These are phyloP conservation scores for Vipera ursinii DNA, from an alignment of 2,797 vertebrate species.

Conservation along the genomic window DNA sequence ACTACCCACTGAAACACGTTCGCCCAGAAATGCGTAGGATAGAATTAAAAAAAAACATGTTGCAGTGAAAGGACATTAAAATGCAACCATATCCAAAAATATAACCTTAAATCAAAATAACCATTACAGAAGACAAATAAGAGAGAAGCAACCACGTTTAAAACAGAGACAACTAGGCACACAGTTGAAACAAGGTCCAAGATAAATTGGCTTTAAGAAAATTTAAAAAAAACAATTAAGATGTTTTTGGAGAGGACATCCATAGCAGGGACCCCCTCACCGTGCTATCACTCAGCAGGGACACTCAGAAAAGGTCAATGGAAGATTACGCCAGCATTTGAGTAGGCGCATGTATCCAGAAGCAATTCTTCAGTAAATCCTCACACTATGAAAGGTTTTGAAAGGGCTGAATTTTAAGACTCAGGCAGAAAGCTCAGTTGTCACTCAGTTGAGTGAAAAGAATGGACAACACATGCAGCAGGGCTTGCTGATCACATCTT, in stretches of 20 bases:
- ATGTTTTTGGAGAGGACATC: neutral
- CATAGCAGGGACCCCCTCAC: neutral
- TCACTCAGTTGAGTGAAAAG: neutral
- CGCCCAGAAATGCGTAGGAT: neutral
- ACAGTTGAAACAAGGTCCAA: neutral
- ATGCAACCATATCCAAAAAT: neutral
- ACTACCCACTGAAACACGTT: neutral
- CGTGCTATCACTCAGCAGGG: neutral
- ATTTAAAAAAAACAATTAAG: neutral
- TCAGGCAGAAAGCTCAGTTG: neutral
- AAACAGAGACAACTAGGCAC: neutral
- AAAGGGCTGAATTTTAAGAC: neutral
- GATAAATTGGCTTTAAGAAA: neutral
- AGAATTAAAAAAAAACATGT: neutral
- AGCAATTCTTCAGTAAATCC: neutral
- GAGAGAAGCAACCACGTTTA: neutral
- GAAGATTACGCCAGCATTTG: neutral
- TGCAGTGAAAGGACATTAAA: neutral
- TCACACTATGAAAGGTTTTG: neutral
- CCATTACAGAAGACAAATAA: neutral
- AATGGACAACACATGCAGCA: neutral
- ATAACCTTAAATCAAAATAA: neutral
- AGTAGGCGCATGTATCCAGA: neutral
- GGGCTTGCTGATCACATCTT: neutral
- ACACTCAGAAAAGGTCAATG: neutral